Evolutionary conservation across 2,113 vertebrate genomes (phyloP), one percentile per base, ranked within the genome.

Genomic region (Onychorhynchus coronatus): DNA sequence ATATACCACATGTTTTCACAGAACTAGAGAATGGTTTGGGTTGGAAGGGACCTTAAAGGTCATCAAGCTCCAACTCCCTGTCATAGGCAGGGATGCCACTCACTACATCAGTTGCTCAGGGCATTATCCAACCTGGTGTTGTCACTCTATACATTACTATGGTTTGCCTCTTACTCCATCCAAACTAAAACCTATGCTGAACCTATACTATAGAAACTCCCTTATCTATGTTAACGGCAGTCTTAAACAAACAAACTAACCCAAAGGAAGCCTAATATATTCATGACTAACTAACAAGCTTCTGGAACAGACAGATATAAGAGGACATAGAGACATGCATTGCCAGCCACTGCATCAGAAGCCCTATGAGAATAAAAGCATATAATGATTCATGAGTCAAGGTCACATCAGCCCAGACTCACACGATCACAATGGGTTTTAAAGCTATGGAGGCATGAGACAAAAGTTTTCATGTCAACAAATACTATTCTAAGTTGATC

Each of bases 301-400:
- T 91, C 89, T 76, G 72, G 30, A 56, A 53, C 9, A 78, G n/a
- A 84, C 58, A 83, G 27, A 83, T 84, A 42, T 41, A 93, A 24
- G 21, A 76, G 19, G 37, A 68, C 31, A 59, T 8, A 63, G n/a
- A 30, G 21, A 90, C 11, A 88, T 21, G 82, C 37, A 84, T 93
- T 97, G 91, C 92, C 63, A 95, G 83, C 27, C 56, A 81, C 31
- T 62, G 13, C 71, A 81, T 56, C 85, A 73, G 72, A 91, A 78
- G 72, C 33, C 62, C 47, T 72, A 13, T 13, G 27, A 81, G 85
- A 95, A 81, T 47, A 94, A 81, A 82, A 95, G 76, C 53, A 95
- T 27, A 49, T 41, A 90, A 77, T 70, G 37, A 96, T 81, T 94
- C 85, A 97, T 10, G 9, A 80, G 82, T 59, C 83, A 65, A 85